phyloP scores from a whole-genome alignment of 2,113 vertebrate species.

The Eurypyga helias region DNA sequence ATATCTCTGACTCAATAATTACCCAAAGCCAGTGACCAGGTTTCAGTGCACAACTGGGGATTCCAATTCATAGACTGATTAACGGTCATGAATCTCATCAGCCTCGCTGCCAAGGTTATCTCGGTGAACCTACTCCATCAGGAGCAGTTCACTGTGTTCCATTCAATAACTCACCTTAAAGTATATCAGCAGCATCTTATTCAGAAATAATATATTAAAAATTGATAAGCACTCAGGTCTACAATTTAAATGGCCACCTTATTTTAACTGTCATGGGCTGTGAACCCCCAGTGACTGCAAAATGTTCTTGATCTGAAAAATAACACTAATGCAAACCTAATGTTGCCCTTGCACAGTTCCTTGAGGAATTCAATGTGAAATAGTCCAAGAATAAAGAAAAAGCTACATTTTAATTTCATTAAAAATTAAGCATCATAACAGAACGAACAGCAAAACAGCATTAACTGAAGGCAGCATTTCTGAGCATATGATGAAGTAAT shows the following conservation, averaged over 20 bases:
- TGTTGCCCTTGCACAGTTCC: constrained; percentile 1
- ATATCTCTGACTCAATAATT: not conserved
- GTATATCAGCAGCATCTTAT: not conserved
- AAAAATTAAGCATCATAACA: constrained; percentile 58
- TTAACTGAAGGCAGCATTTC: constrained; percentile 38
- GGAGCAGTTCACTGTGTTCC: not conserved
- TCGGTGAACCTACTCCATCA: constrained; percentile 2
- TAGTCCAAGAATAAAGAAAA: constrained; percentile 21
- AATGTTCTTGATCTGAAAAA: not conserved
- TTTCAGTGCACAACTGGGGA: constrained; percentile 53
- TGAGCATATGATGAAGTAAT: constrained; percentile 9
- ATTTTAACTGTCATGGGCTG: constrained; percentile 3
- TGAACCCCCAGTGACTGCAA: not conserved
- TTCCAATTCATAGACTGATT: constrained; percentile 53
- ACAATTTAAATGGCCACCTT: not conserved
- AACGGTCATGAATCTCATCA: constrained; percentile 43
- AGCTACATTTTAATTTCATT: constrained; percentile 50
- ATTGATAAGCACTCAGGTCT: constrained; percentile 43
- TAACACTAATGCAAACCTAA: constrained; percentile 40
- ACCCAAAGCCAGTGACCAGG: constrained; percentile 15
- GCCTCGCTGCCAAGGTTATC: constrained; percentile 28
- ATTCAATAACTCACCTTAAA: not conserved
- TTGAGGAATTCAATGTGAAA: constrained; percentile 47
- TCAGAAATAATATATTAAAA: constrained; percentile 47
- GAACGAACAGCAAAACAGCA: constrained; percentile 57